These are phyloP conservation scores for Dynastes hyllus DNA, from an alignment of 2,888 invertebrate genomes.

Conservation along the genomic window DNA sequence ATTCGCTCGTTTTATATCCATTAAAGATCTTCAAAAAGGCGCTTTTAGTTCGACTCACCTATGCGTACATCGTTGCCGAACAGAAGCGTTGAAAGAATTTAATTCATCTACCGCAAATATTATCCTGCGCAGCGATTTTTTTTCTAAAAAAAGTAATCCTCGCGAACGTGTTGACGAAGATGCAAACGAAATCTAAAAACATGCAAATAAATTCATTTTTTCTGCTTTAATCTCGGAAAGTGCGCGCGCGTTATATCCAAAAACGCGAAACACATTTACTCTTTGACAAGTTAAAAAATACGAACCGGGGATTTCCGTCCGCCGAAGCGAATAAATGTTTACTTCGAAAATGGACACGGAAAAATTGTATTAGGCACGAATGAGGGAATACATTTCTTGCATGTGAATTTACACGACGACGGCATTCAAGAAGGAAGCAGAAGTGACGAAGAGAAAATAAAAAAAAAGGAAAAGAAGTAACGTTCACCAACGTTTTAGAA, in stretches of 20 bases:
- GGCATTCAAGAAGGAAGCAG: not conserved
- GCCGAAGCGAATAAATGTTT: slow-evolving; percentile 35
- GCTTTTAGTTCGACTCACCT: too few relatives aligned
- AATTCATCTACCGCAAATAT: too few relatives aligned
- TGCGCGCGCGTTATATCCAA: not conserved
- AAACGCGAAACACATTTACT: slow-evolving; percentile 21
- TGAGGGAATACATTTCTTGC: slow-evolving; percentile 16
- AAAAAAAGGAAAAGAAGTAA: slow-evolving; percentile 17
- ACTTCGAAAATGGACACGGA: slow-evolving; percentile 8
- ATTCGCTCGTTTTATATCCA: too few relatives aligned
- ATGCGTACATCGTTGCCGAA: too few relatives aligned
- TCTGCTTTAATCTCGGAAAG: slow-evolving; percentile 6
- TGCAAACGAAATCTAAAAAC: too few relatives aligned
- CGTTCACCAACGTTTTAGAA: slow-evolving; percentile 34
- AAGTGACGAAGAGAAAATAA: not conserved
- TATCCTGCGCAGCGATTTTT: too few relatives aligned
- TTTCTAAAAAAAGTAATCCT: not conserved
- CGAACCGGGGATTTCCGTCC: not conserved
- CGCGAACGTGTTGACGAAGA: too few relatives aligned
- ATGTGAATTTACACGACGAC: slow-evolving; percentile 27
- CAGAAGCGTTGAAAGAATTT: too few relatives aligned
- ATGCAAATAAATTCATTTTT: too few relatives aligned
- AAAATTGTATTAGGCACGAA: slow-evolving; percentile 28
- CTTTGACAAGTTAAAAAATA: slow-evolving; percentile 25
- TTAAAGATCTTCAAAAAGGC: too few relatives aligned